Percentiles rank a stretch among this genome's conserved stretches.
These are phyloP conservation scores for Cottus gobio DNA, from an alignment of 2,113 vertebrate species.

Conservation along the genomic window DNA sequence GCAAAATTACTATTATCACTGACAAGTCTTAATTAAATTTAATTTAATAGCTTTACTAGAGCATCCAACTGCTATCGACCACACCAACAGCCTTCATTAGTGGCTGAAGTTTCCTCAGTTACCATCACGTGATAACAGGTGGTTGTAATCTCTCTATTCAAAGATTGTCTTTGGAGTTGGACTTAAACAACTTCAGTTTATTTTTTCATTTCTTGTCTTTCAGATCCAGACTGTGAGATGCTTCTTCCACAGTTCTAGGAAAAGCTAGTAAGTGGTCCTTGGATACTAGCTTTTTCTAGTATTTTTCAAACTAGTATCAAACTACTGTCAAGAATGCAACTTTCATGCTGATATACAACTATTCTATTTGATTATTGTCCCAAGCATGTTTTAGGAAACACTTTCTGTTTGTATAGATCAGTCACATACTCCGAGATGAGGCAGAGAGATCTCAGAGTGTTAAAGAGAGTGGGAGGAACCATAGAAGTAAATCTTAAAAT, in stretches of 20 bases:
- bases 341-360: background rate
- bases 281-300: background rate
- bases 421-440: slow-evolving; percentile 19
- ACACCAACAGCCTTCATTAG: background rate
- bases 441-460: slow-evolving; percentile 7
- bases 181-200: background rate
- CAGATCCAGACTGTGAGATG: background rate
- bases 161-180: background rate
- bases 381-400: background rate
- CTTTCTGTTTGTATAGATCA: background rate
- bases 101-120: slow-evolving; percentile 17
- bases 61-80: background rate
- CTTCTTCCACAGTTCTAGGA: background rate
- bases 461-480: slow-evolving; percentile 55
- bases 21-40: background rate
- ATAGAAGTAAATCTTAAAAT: slow-evolving; percentile 61
- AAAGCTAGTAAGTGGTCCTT: background rate
- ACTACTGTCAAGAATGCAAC: background rate
- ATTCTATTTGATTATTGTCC: background rate
- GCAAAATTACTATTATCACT: background rate
- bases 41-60: background rate
- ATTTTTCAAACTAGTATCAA: background rate
- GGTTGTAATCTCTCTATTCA: slow-evolving; percentile 11
- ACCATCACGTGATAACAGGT: slow-evolving; percentile 20
- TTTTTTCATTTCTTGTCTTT: background rate